Base-by-base conservation (phyloP, 2,888 invertebrate species). In the Ichneumoninae sp. region DNA sequence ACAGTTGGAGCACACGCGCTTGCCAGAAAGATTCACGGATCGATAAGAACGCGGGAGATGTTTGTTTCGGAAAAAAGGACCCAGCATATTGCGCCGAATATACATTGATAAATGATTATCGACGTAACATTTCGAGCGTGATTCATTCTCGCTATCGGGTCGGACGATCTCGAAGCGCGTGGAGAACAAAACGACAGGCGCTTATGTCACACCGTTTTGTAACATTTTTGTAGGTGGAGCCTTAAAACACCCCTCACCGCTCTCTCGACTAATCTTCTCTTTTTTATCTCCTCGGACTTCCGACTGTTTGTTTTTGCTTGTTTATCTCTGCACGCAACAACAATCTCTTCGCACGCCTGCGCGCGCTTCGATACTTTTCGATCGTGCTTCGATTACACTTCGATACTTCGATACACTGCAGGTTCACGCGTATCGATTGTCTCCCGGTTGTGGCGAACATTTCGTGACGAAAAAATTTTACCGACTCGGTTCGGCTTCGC, bases 371-470 rank as follows among this genome's bases (percentile, higher is more conserved):
- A 40, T 40, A 40, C 10, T 40, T 10, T 10, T 40, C 40, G 40
- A 40, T 40, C 8, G 40, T 6, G 10, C 10, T 10, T 40, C 40
- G 57, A 57, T 8, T 4, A 22, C 10, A 57, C 40, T 40, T 40
- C 40, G 40, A 40, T 40, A 8, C 10, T 40, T 40, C 40, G 74
- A 81, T 75, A 75, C n/a, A 52, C 74, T 26, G 52, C 75, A 75
- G 68, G 4, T 75, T 81, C 75, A 81, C 50, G 16, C 63, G 63
- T n/a, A 33, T 63, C 36, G 63, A 63, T 63, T 1, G 30, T 63
- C n/a, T 60, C 44, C 22, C 26, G 16, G 57, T 26, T 1, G 6
- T 44, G 1, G 26, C 3, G 57, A 7, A 36, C 8, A 13, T 30
- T 22, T 16, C 16, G 44, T 0, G n/a, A 26, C 13, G 22, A n/a